A percentile compares a stretch with the other conserved stretches of the same genome.
phyloP scores from a whole-genome alignment of 2,797 vertebrate species.

The Ataeniobius toweri region DNA sequence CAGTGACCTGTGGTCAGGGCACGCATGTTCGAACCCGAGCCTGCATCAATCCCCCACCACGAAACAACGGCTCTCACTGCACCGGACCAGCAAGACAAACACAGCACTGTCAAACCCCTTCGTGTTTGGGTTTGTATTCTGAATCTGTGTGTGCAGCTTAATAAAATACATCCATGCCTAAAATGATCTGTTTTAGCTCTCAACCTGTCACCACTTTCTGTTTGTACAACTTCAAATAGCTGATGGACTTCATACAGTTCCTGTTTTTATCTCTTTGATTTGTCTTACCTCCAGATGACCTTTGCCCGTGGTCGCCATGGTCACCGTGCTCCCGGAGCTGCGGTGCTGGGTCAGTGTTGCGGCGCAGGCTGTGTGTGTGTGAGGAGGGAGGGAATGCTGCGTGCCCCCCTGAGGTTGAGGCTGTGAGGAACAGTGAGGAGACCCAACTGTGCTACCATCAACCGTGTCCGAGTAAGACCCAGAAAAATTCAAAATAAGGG shows the following conservation, averaged over 20 bases:
- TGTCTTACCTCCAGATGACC: slow-evolving; percentile 73
- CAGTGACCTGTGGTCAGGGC: slow-evolving; percentile 83
- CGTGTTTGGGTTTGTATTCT: slow-evolving; percentile 75
- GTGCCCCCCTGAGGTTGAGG: slow-evolving; percentile 71
- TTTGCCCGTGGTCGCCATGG: slow-evolving; percentile 87
- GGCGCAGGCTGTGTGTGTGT: slow-evolving; percentile 81
- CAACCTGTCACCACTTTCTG: background rate
- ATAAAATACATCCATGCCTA: background rate
- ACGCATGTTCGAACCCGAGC: slow-evolving; percentile 80
- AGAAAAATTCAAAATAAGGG: accelerated
- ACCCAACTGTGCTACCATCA: slow-evolving; percentile 81
- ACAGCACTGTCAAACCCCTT: slow-evolving; percentile 73
- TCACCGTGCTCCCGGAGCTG: slow-evolving; percentile 85
- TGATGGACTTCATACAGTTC: background rate
- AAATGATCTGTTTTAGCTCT: background rate
- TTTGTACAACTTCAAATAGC: background rate
- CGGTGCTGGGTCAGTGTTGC: slow-evolving; percentile 80
- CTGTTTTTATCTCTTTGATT: background rate
- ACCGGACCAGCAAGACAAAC: slow-evolving; percentile 76
- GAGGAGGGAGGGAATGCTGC: slow-evolving; percentile 57
- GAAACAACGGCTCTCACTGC: slow-evolving; percentile 78
- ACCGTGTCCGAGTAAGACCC: slow-evolving; percentile 80
- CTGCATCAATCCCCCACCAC: slow-evolving; percentile 82
- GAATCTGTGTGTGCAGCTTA: background rate
- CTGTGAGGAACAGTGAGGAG: slow-evolving; percentile 67